Base-by-base conservation (phyloP, 2,888 invertebrate genomes). In the Sialis lutaria region DNA sequence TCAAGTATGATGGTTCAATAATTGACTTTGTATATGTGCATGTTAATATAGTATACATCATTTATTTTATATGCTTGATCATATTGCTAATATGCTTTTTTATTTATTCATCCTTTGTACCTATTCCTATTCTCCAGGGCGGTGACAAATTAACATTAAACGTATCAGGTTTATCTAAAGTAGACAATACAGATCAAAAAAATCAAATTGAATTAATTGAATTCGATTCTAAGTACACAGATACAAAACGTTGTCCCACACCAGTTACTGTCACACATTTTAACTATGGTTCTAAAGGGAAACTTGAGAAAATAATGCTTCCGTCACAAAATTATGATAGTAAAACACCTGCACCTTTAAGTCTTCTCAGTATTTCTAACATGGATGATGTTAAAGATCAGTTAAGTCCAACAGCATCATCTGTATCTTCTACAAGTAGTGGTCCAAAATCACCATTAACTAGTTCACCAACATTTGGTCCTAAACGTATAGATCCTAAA, bases 101-200 rank as follows among this genome's bases (percentile, higher is more conserved):
- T 40, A 40, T 45, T 53, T 55, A 37, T 12, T 10, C 52, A 50
- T 51, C 45, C 53, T 53, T 55, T 57, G 57, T 57, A 56, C 54
- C 22, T 22, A 22, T 22, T 22, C 22, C 22, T 22, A 53, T 52
- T 53, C 56, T 56, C 56, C 59, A 80, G 79, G 79, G 79, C 54
- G 79, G 79, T 56, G 79, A 80, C 61, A 79, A 79, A 61, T 63
- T 80, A 59, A 80, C 79, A 47, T 64, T 80, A 50, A 73, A 75
- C 51, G 74, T 80, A 55, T 73, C 73, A 55, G 77, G 77, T 44
- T 12, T 43, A 2, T 22, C 45, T 32, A 45, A 45, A 45, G 40
- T 45, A 7, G 45, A 42, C 10, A 47, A 47, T 42, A 47, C 42
- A 8, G 42, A 47, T 46, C 49, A 55, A 50, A 22, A 22, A 22